phyloP scores from a whole-genome alignment of 2,113 vertebrate species.

The Eurystomus gularis region DNA sequence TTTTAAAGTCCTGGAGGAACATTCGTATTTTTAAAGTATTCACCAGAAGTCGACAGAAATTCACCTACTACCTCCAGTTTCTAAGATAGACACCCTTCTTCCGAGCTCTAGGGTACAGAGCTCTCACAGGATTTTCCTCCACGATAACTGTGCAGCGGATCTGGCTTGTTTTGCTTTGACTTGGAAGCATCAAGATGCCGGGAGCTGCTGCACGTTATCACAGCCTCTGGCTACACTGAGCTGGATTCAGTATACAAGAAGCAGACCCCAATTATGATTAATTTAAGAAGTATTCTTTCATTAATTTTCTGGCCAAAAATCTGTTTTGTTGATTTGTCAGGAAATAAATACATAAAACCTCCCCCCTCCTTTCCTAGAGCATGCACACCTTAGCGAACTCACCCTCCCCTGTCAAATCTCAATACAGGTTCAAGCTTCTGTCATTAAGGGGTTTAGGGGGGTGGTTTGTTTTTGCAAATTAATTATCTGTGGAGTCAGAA shows the following conservation, averaged over 20 bases:
- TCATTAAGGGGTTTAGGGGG: background rate
- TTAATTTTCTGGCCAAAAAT: background rate
- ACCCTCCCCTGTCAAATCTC: background rate
- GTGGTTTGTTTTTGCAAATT: constrained; percentile 46
- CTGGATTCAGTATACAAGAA: background rate
- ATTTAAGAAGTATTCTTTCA: background rate
- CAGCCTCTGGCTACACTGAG: background rate
- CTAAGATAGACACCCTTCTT: background rate
- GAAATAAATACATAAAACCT: background rate
- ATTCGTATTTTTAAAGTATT: background rate
- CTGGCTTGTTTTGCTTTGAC: background rate
- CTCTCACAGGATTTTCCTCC: background rate
- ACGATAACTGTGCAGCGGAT: background rate
- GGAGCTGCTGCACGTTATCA: background rate
- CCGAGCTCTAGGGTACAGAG: fast-evolving
- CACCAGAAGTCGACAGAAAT: background rate
- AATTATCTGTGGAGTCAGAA: constrained; percentile 45
- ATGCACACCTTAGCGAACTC: background rate
- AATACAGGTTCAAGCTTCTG: background rate
- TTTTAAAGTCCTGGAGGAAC: background rate
- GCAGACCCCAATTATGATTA: background rate
- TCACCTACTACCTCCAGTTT: background rate
- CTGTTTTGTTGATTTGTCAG: background rate
- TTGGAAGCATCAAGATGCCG: background rate
- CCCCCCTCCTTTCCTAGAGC: fast-evolving